Percentiles rank a stretch among this genome's conserved stretches.
phyloP scores from a whole-genome alignment of 2,888 invertebrate genomes.

The Limenitis camilla region DNA sequence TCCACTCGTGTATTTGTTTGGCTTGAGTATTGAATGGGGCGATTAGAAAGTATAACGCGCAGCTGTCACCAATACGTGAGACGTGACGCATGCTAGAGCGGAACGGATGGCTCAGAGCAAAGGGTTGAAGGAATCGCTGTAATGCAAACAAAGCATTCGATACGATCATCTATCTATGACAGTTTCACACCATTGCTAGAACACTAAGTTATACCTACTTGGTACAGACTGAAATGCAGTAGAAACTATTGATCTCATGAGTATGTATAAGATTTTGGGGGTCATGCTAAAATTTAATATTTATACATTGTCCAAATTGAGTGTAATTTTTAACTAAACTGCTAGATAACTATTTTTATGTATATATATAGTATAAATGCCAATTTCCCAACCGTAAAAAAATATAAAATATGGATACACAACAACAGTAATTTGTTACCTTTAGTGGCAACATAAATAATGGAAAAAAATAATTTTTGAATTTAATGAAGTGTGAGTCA shows the following conservation, averaged over 20 bases:
- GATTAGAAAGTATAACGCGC: conserved; percentile 68
- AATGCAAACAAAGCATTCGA: conserved; percentile 65
- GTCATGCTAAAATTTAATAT: no score
- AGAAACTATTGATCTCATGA: no score
- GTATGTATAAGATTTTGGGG: no score
- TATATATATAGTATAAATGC: background rate
- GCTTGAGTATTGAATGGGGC: conserved; percentile 54
- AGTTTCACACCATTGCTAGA: conserved; percentile 36
- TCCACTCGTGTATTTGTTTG: conserved; percentile 57
- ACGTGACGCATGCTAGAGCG: conserved; percentile 67
- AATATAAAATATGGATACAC: background rate
- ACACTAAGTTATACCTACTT: no score
- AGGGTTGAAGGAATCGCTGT: conserved; percentile 61
- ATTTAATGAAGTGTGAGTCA: conserved; percentile 43
- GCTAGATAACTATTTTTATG: no score
- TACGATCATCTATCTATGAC: conserved; percentile 50
- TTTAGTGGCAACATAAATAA: conserved; percentile 19
- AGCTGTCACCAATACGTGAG: conserved; percentile 68
- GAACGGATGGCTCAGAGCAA: conserved; percentile 61
- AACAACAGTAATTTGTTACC: conserved; percentile 3
- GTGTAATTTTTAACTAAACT: no score
- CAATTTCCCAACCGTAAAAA: background rate
- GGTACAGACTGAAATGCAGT: no score
- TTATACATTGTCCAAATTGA: no score
- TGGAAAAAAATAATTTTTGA: conserved; percentile 35